phyloP scores from a whole-genome alignment of 2,113 vertebrate species.

The Tenebrosternarchus preto region DNA sequence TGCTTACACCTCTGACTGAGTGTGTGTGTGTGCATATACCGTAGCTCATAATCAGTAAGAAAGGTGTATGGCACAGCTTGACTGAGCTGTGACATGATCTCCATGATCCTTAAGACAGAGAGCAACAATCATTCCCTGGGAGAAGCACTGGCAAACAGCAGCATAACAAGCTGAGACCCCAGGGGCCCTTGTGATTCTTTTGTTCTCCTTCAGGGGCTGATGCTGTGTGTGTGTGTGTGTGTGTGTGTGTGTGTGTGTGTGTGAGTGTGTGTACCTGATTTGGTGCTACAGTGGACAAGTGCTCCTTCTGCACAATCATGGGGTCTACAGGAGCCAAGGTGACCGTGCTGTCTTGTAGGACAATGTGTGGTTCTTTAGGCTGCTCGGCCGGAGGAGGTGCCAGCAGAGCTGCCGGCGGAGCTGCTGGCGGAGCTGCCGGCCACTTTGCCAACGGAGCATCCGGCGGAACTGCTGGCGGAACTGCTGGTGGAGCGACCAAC shows the following conservation, averaged over 20 bases:
- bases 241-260: too few species aligned
- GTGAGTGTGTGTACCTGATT: slow-evolving; percentile 64
- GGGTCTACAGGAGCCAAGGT: slow-evolving; percentile 71
- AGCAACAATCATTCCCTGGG: neutral
- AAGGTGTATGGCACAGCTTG: neutral
- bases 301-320: slow-evolving; percentile 73
- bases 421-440: too few species aligned
- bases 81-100: too few species aligned
- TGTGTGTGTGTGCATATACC: neutral
- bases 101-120: neutral
- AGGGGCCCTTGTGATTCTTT: neutral
- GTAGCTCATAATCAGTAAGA: neutral
- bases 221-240: neutral
- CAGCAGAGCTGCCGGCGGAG: too few species aligned
- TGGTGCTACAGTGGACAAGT: slow-evolving; percentile 66
- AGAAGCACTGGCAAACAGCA: neutral
- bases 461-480: too few species aligned
- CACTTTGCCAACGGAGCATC: too few species aligned
- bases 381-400: slow-evolving; percentile 66
- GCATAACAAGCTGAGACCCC: neutral
- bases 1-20: neutral
- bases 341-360: slow-evolving; percentile 74
- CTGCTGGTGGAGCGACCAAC: too few species aligned
- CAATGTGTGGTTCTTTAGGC: slow-evolving; percentile 69
- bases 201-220: neutral